Conservation (phyloP, 30 jellyfish, hydroid and myxozoan genomes). For the Aurelia sp. region DNA sequence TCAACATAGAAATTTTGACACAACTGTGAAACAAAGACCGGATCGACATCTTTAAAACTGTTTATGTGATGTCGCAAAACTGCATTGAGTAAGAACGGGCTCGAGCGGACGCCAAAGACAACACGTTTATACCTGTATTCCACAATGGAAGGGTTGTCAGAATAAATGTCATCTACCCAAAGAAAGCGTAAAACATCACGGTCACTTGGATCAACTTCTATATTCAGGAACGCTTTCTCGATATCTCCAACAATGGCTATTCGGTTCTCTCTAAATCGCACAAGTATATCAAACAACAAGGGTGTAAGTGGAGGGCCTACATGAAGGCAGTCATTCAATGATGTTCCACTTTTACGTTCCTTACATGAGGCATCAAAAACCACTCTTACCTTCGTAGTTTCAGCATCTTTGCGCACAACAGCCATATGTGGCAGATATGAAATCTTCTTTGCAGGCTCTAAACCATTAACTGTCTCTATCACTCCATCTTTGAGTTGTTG, state of each 20-base stretch:
- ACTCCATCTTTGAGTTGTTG: slow-evolving; percentile 20
- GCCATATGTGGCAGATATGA: slow-evolving; percentile 45
- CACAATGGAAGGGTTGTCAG: background rate
- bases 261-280: slow-evolving; percentile 29
- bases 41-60: too few species aligned
- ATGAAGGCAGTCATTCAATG: slow-evolving; percentile 66
- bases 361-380: slow-evolving; percentile 33
- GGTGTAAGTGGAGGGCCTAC: slow-evolving; percentile 55
- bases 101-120: slow-evolving; percentile 7
- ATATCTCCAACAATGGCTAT: slow-evolving; percentile 14
- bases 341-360: slow-evolving; percentile 7
- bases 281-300: slow-evolving; percentile 28
- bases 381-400: slow-evolving; percentile 49
- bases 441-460: background rate
- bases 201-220: slow-evolving; percentile 10
- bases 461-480: background rate
- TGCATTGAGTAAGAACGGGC: too few species aligned
- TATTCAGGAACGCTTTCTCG: slow-evolving; percentile 45
- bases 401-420: slow-evolving; percentile 32
- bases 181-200: slow-evolving; percentile 50
- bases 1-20: too few species aligned
- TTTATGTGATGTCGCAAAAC: too few species aligned
- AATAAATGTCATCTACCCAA: too few species aligned
- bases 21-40: too few species aligned
- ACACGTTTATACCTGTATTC: slow-evolving; percentile 6